Conservation (phyloP, 2,797 vertebrate species). For the Pelodytes ibericus region DNA sequence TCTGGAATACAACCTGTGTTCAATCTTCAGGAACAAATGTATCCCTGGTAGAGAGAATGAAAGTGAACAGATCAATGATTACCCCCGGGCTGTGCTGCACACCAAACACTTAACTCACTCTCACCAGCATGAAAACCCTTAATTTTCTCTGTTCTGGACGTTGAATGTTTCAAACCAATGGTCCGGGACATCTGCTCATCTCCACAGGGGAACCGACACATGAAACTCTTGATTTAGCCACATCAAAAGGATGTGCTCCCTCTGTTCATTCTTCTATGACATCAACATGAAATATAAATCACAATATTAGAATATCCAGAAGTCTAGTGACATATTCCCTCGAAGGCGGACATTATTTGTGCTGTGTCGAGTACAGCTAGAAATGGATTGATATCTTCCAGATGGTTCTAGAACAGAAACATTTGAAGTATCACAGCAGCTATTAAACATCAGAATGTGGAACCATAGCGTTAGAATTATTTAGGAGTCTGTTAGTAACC, state of each 20-base stretch:
- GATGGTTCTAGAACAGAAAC: too few species aligned
- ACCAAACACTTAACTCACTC: conserved; percentile 2
- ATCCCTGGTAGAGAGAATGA: neutral
- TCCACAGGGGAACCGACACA: neutral
- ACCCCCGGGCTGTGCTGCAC: neutral
- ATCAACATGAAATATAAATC: neutral
- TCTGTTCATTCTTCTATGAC: neutral
- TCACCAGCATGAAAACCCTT: neutral
- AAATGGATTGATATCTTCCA: too few species aligned
- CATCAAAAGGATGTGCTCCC: conserved; percentile 12
- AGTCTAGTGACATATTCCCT: too few species aligned
- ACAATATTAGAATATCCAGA: neutral
- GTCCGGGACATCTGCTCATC: neutral
- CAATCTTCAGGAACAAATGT: neutral
- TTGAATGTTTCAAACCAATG: neutral
- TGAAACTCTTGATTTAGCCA: conserved; percentile 17
- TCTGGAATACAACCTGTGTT: neutral
- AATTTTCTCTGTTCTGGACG: conserved; percentile 13
- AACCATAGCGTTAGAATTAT: too few species aligned
- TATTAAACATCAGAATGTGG: too few species aligned
- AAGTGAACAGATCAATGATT: conserved; percentile 4
- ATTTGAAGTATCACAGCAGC: too few species aligned
- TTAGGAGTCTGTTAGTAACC: too few species aligned
- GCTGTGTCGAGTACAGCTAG: too few species aligned
- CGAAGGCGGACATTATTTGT: too few species aligned